Base-by-base conservation (phyloP, 1,140 invertebrate species). In the Temnothorax curvispinosus region DNA sequence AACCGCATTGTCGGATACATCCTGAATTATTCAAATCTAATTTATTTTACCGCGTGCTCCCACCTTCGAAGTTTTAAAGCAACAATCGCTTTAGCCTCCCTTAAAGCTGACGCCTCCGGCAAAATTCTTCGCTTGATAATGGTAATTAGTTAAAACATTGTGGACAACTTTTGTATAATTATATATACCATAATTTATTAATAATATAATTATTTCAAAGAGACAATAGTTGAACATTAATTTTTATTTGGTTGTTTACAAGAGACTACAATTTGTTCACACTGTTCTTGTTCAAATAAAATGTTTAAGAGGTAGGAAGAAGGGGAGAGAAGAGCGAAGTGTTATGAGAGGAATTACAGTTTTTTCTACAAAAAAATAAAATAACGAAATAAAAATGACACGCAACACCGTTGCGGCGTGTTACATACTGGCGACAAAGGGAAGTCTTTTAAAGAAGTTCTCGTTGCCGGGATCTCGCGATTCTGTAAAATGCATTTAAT, bases 1-100 rank as follows among this genome's bases (percentile, higher is more conserved):
- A 15, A 65, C 47, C 58, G 74, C 47, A 85, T 85, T 77, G 56
- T 35, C 27, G 74, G 47, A 85, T 85, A 85, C 47, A 77, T 78
- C 75, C 32, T 85, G 82, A 85, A 85, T 85, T 77, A 85, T 85
- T 85, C 82, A 85, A 65, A 85, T 50, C 58, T 78, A 78, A 85
- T 78, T 85, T 85, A 78, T 85, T 85, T 85, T 78, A 54, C 62
- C 44, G 75, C 47, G 35, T 52, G 35, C 75, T 7, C 21, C 58
- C 13, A 64, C 27, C 35, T 85, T 85, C 47, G 35, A 65, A 56
- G 82, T 78, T 78, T 85, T 85, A 85, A 78, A 85, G 82, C 60
- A 85, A 85, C 74, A 78, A 85, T 85, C 62, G 38, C 47, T 47
- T 54, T 32, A 52, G 35, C 44, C 74, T 64, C 41, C 60, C 74